These are phyloP conservation scores for Oxyura jamaicensis DNA, from an alignment of 2,113 vertebrate species.

Conservation along the genomic window DNA sequence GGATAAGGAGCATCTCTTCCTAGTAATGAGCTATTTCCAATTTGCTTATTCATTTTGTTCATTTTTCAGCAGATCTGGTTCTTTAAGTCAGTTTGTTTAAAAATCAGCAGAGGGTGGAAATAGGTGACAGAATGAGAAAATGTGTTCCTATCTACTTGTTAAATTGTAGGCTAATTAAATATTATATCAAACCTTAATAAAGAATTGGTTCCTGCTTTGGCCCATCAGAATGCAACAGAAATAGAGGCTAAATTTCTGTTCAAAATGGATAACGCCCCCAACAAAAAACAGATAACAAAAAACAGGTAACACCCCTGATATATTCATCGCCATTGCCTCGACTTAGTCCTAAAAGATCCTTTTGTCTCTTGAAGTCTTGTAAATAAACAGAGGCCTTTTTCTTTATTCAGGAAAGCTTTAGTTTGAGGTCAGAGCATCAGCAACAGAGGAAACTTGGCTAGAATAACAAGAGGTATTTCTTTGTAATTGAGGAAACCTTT, in stretches of 20 bases:
- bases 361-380: constrained; percentile 11
- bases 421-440: background rate
- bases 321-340: background rate
- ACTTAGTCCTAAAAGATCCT: background rate
- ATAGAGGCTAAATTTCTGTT: background rate
- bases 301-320: too few species aligned
- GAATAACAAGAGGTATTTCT: background rate
- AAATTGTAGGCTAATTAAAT: background rate
- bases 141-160: background rate
- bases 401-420: constrained; percentile 28
- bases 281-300: too few species aligned
- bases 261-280: background rate
- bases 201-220: background rate
- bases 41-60: constrained; percentile 1
- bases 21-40: background rate
- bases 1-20: background rate
- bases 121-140: background rate
- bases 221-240: background rate
- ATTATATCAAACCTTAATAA: background rate
- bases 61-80: background rate
- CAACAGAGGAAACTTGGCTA: background rate
- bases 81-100: background rate
- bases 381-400: constrained; percentile 44
- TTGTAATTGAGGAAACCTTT: background rate
- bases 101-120: background rate